phyloP scores from a whole-genome alignment of 2,113 vertebrate species.

The Ahaetulla prasina region DNA sequence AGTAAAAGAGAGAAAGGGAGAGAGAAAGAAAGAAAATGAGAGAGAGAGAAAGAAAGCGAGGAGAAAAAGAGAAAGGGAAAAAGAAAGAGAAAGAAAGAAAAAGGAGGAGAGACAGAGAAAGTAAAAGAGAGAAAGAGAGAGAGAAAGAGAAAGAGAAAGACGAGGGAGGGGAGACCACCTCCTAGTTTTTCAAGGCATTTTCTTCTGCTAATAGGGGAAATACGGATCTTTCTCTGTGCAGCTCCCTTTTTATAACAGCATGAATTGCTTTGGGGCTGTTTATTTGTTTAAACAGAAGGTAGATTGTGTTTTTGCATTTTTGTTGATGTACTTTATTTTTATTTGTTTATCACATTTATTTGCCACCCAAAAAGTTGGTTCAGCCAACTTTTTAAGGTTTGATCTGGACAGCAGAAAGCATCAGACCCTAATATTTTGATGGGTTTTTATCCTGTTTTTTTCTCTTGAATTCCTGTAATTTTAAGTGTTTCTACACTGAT shows the following conservation, averaged over 20 bases:
- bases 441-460: neutral
- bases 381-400: neutral
- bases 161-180: neutral
- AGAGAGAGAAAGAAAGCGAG: no score
- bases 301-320: neutral
- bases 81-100: neutral
- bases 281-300: neutral
- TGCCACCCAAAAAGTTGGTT: neutral
- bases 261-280: neutral
- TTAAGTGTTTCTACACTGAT: neutral
- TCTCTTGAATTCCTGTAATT: neutral
- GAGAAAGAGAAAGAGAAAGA: no score
- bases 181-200: neutral
- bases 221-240: neutral
- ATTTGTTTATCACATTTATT: neutral
- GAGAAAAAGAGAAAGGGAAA: no score
- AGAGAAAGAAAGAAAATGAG: rapidly evolving
- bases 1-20: no score
- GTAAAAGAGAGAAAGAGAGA: no score
- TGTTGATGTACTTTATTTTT: neutral
- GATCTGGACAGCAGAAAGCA: neutral
- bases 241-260: neutral
- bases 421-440: neutral
- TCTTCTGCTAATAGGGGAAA: neutral
- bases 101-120: no score